Evolutionary conservation across 2,113 vertebrate genomes (phyloP), one percentile per base, ranked within the genome.

Genomic region (Serranochromis macrocephalus): DNA sequence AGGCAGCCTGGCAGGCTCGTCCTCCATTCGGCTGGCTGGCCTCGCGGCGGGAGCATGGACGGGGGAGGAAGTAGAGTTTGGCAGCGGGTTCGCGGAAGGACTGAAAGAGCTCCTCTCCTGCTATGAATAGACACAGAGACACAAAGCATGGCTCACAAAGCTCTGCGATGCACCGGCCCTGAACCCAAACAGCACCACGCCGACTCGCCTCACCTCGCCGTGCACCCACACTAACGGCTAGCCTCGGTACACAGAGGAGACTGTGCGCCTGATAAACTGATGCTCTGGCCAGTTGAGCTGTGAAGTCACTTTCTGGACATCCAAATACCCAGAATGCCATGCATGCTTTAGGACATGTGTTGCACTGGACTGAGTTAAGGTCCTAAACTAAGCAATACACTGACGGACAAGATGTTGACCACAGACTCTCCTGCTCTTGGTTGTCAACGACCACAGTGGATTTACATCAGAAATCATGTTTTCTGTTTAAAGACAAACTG

Each of bases 101-200:
- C 98, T 99, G 92, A 98, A 99, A 66, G 98, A 97, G 96, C 98
- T 96, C 94, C 98, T 98, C 96, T 99, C 98, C 96, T 98, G 98
- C 98, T 99, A 97, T 97, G 95, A 95, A 95, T 96, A 95, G 96
- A 97, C 93, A 97, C 88, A 97, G 96, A 95, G 93, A 95, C 94
- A 96, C 92, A 94, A 93, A 94, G 91, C 93, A 93, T 88, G 91
- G 93, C 95, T 96, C 92, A 96, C 89, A 94, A 91, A 91, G 94
- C 93, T 94, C 86, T 87, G 81, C 88, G 38, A 92, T 86, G 75
- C 88, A 94, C 89, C 86, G 80, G 87, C 91, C 91, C 85, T 93
- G 90, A 94, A 95, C 93, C 94, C 93, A 94, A 92, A 95, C 93
- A 92, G 86, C 85, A 78, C 84, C 87, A 29, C 85, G 51, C 68